phyloP scores from a whole-genome alignment of 2,113 vertebrate species.

The Cisticola juncidis region DNA sequence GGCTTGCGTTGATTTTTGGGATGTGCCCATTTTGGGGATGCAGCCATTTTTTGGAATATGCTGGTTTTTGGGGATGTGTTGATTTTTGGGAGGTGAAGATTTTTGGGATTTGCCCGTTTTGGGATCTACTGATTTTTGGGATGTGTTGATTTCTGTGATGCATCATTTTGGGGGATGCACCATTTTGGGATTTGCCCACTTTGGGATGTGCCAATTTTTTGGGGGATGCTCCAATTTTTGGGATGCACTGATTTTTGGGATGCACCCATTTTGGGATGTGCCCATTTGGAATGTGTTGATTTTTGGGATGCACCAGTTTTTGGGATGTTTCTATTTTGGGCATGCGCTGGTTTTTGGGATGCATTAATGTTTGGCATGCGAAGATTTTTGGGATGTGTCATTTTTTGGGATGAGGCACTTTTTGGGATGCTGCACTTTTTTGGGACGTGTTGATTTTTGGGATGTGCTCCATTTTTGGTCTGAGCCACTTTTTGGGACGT shows the following conservation, averaged over 20 bases:
- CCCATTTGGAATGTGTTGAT: too few species aligned
- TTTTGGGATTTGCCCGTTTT: not conserved
- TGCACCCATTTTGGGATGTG: too few species aligned
- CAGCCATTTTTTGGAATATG: too few species aligned
- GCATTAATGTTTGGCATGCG: too few species aligned
- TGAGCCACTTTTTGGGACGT: too few species aligned
- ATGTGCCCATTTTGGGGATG: not conserved
- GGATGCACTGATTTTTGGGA: not conserved
- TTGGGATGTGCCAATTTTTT: not conserved
- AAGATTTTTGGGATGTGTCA: too few species aligned
- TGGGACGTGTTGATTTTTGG: not conserved
- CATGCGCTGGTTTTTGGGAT: not conserved
- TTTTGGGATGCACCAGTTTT: not conserved
- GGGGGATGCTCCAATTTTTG: not conserved
- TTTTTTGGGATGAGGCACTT: fast-evolving
- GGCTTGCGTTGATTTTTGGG: fast-evolving
- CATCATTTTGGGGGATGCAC: not conserved
- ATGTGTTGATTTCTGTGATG: too few species aligned
- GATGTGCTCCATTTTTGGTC: not conserved
- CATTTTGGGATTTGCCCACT: not conserved
- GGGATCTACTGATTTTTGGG: too few species aligned
- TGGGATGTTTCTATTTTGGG: not conserved
- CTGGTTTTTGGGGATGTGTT: too few species aligned
- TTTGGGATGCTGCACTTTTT: not conserved
- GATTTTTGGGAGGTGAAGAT: fast-evolving